A percentile compares a stretch with the other conserved stretches of the same genome.
Evolutionary conservation across 92 coral and sea anemone genomes (phyloP).

Genomic region (Porites rus): DNA sequence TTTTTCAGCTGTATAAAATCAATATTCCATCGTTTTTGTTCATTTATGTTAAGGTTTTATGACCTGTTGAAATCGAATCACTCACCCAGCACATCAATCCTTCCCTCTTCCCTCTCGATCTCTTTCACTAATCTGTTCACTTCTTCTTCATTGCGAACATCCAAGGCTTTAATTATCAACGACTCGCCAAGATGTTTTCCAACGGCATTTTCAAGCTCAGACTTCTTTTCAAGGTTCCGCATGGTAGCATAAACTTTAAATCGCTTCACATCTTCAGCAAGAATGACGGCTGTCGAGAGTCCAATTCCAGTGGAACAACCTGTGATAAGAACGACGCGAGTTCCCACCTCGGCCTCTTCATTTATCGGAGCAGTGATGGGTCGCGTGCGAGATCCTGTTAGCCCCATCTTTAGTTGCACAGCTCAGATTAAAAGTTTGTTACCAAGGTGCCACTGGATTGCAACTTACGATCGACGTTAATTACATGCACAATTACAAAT

Average conservation of each 20-base stretch:
- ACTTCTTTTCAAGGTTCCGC: slow-evolving; percentile 76
- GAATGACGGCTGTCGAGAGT: slow-evolving; percentile 73
- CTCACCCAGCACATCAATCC: slow-evolving; percentile 78
- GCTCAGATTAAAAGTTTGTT: neutral
- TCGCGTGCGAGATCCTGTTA: neutral
- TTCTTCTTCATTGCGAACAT: slow-evolving; percentile 72
- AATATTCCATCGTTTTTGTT: too few relatives aligned
- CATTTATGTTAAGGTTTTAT: too few relatives aligned
- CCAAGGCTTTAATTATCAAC: slow-evolving; percentile 64
- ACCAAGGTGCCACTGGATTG: neutral
- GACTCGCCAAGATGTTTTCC: slow-evolving; percentile 50
- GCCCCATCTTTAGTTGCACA: neutral
- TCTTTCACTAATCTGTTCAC: slow-evolving; percentile 66
- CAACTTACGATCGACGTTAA: too few relatives aligned
- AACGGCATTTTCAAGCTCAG: slow-evolving; percentile 56
- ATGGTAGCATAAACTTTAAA: slow-evolving; percentile 86
- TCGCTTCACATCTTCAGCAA: slow-evolving; percentile 80
- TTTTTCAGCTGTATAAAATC: too few relatives aligned
- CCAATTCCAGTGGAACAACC: slow-evolving; percentile 93
- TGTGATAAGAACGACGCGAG: slow-evolving; percentile 77
- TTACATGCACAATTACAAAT: neutral
- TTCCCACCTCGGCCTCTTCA: neutral
- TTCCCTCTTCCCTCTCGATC: slow-evolving; percentile 64
- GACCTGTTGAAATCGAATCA: neutral
- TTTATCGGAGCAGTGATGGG: neutral